These are phyloP conservation scores for Panagrolaimus sp. DNA, from an alignment of 1,140 invertebrate species.

Conservation along the genomic window DNA sequence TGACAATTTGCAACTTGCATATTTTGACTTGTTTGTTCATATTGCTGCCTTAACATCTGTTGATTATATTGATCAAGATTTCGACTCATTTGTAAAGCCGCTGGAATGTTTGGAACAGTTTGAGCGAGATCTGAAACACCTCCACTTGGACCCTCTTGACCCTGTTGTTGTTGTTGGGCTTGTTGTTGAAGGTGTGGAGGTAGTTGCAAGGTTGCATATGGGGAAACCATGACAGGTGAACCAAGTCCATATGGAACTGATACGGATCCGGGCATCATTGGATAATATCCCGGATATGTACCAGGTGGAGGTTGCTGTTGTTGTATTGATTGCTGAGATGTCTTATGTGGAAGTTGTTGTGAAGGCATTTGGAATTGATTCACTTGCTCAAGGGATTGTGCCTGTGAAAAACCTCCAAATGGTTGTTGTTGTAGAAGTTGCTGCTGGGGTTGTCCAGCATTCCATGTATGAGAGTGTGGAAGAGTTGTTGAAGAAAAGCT, in stretches of 20 bases:
- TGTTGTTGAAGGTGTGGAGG: slow-evolving; percentile 39
- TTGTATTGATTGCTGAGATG: neutral
- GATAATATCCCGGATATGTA: slow-evolving; percentile 28
- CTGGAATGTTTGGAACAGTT: slow-evolving; percentile 3
- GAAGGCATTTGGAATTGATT: slow-evolving; percentile 19
- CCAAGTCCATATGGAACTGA: slow-evolving; percentile 52
- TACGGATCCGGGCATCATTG: slow-evolving; percentile 35
- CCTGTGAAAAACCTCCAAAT: slow-evolving; percentile 39
- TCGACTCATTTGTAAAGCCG: slow-evolving; percentile 60
- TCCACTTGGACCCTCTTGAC: slow-evolving; percentile 5
- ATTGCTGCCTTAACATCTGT: slow-evolving; percentile 70
- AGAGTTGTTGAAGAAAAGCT: slow-evolving; percentile 40
- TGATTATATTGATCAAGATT: slow-evolving; percentile 69
- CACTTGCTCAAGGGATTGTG: slow-evolving; percentile 43
- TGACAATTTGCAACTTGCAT: slow-evolving; percentile 86
- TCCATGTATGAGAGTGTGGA: slow-evolving; percentile 51
- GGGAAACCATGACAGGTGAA: slow-evolving; percentile 55
- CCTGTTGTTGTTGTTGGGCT: slow-evolving; percentile 5
- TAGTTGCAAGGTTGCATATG: slow-evolving; percentile 54
- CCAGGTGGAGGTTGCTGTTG: neutral
- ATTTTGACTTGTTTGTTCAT: slow-evolving; percentile 87
- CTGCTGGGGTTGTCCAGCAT: slow-evolving; percentile 12
- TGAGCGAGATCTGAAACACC: neutral
- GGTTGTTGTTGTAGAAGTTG: neutral
- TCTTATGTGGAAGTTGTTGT: slow-evolving; percentile 12